These are phyloP conservation scores for Scaptomyza flava DNA, from an alignment of 2,888 invertebrate genomes.

Conservation along the genomic window DNA sequence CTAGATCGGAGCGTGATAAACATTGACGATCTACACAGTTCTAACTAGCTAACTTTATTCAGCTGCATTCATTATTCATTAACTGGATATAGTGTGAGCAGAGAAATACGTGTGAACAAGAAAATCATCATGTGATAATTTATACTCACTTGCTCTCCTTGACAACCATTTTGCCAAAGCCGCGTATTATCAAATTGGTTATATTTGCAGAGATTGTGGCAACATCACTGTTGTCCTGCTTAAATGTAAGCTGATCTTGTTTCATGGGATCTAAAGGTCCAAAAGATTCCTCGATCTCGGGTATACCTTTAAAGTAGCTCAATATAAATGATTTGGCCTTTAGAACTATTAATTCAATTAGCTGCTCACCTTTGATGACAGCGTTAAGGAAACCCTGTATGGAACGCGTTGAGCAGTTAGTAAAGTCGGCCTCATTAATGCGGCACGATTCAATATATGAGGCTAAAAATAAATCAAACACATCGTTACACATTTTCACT, in stretches of 20 bases:
- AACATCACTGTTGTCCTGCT: constrained; percentile 89
- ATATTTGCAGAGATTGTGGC: constrained; percentile 88
- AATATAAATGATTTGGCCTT: constrained; percentile 2
- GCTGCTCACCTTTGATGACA: constrained; percentile 84
- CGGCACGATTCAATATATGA: constrained; percentile 88
- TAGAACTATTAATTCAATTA: constrained; percentile 1
- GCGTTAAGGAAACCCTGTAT: constrained; percentile 86
- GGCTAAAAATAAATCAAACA: constrained; percentile 85
- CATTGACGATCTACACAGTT: neutral
- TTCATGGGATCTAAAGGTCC: constrained; percentile 88
- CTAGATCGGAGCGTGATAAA: neutral
- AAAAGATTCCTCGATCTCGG: constrained; percentile 84
- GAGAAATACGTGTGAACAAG: neutral
- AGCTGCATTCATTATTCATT: constrained; percentile 6
- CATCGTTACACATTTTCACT: constrained; percentile 1
- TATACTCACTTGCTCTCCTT: constrained; percentile 87
- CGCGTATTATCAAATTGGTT: constrained; percentile 87
- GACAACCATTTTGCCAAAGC: constrained; percentile 87
- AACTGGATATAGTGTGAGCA: neutral
- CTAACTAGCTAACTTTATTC: neutral
- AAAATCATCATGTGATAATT: neutral
- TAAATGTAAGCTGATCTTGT: constrained; percentile 87
- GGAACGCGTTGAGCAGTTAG: constrained; percentile 88
- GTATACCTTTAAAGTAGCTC: constrained; percentile 54
- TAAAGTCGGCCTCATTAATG: constrained; percentile 87